Evolutionary conservation across 1,140 invertebrate species (phyloP).

Genomic region (Temnothorax nylanderi): DNA sequence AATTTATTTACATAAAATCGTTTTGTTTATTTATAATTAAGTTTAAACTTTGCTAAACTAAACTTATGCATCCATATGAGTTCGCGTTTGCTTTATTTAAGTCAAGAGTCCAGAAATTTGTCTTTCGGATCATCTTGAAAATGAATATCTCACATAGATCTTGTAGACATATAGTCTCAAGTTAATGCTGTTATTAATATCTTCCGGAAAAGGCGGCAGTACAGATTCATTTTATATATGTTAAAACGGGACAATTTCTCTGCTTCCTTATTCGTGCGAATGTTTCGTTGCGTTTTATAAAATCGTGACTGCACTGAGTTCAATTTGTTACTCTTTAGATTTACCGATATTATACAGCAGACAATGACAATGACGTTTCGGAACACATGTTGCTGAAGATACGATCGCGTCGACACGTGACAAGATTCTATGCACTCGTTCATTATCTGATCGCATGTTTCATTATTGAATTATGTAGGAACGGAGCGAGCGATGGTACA

Average conservation of each 20-base stretch:
- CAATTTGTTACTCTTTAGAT: neutral
- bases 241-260: neutral
- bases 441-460: conserved; percentile 18
- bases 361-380: neutral
- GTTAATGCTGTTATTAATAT: conserved; percentile 34
- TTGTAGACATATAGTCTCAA: neutral
- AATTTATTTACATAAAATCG: neutral
- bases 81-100: neutral
- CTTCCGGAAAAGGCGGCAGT: neutral
- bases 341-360: neutral
- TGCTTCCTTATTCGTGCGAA: neutral
- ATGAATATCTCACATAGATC: neutral
- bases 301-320: neutral
- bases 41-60: neutral
- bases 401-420: conserved; percentile 10
- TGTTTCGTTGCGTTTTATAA: conserved; percentile 19
- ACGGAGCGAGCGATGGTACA: neutral
- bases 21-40: neutral
- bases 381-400: conserved; percentile 22
- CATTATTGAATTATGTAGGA: conserved; percentile 30
- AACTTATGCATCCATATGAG: neutral
- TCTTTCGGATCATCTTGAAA: neutral
- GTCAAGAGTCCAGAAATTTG: neutral
- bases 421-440: conserved; percentile 31
- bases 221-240: conserved; percentile 3